Conservation (phyloP, 2,888 invertebrate genomes). For the Ennomos quercinarius region DNA sequence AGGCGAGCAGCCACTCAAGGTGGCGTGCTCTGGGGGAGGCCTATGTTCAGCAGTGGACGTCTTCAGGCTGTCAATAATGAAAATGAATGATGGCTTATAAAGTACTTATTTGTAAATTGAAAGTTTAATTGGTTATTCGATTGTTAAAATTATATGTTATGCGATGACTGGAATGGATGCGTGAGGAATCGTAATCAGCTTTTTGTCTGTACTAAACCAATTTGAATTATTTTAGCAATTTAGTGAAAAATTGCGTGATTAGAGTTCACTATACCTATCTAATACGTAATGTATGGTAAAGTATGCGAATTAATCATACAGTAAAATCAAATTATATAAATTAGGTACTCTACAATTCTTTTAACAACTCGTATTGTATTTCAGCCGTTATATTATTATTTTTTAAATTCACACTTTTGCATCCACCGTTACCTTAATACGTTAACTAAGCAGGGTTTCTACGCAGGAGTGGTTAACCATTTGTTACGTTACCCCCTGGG, state of each 20-base stretch:
- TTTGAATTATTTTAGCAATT: constrained; percentile 21
- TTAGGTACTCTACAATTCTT: background rate
- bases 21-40: too few species aligned
- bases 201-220: constrained; percentile 18
- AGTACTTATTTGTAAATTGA: constrained; percentile 19
- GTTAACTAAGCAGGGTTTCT: constrained; percentile 52
- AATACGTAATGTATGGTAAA: constrained; percentile 1
- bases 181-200: constrained; percentile 33
- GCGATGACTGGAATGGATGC: constrained; percentile 23
- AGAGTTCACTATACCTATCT: constrained; percentile 13
- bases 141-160: constrained; percentile 23
- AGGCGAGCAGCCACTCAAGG: too few species aligned
- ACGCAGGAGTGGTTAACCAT: constrained; percentile 62
- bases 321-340: too few species aligned
- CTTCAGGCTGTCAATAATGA: too few species aligned
- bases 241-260: constrained; percentile 24
- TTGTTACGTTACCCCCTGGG: constrained; percentile 51
- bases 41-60: too few species aligned
- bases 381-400: background rate
- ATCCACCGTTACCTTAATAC: constrained; percentile 40
- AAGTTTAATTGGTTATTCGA: constrained; percentile 7
- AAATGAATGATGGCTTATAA: too few species aligned
- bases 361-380: background rate
- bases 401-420: constrained; percentile 32
- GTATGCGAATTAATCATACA: background rate